These are phyloP conservation scores for Plagodis pulveraria DNA, from an alignment of 2,888 invertebrate genomes.

Conservation along the genomic window DNA sequence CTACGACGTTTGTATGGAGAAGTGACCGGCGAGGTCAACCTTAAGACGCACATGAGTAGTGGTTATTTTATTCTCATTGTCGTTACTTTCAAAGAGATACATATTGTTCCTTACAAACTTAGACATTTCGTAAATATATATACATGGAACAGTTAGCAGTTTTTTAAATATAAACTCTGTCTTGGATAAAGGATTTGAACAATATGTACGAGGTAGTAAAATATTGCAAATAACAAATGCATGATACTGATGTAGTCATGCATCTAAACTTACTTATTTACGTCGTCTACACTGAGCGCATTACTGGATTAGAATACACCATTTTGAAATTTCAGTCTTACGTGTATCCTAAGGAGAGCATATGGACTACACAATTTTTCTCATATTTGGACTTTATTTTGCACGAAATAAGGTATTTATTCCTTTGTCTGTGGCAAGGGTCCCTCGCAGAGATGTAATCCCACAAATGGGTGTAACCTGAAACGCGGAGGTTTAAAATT, in stretches of 20 bases:
- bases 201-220: not conserved
- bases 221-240: slow-evolving; percentile 34
- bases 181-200: too few relatives aligned
- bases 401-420: slow-evolving; percentile 11
- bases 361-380: not conserved
- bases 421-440: slow-evolving; percentile 4
- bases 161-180: too few relatives aligned
- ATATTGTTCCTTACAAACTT: too few relatives aligned
- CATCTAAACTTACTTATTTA: slow-evolving; percentile 60
- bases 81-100: too few relatives aligned
- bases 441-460: slow-evolving; percentile 63
- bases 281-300: slow-evolving; percentile 61
- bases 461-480: slow-evolving; percentile 81
- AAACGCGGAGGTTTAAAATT: slow-evolving; percentile 79
- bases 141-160: too few relatives aligned
- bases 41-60: too few relatives aligned
- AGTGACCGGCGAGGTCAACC: too few relatives aligned
- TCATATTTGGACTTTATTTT: slow-evolving; percentile 21
- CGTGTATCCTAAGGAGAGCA: slow-evolving; percentile 26
- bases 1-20: too few relatives aligned
- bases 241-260: slow-evolving; percentile 35
- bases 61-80: too few relatives aligned
- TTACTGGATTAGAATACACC: slow-evolving; percentile 63
- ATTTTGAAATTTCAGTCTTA: slow-evolving; percentile 31
- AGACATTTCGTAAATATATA: too few relatives aligned